A percentile compares a stretch with the other conserved stretches of the same genome.
phyloP scores from a whole-genome alignment of 2,797 vertebrate genomes.

The Enoplosus armatus region DNA sequence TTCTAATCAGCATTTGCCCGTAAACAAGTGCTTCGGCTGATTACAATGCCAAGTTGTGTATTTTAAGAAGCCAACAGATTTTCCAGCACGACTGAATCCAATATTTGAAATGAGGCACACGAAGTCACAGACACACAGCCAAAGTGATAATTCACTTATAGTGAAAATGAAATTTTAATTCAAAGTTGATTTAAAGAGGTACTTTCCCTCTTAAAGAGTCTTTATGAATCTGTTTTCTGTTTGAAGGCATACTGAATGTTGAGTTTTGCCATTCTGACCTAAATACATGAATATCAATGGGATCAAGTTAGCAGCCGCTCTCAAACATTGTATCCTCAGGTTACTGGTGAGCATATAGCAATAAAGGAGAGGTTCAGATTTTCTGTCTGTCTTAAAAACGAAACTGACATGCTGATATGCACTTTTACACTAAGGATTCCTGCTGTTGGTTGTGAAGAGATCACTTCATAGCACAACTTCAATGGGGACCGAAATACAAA shows the following conservation, averaged over 20 bases:
- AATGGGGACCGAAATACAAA: neutral
- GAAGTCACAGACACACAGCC: conserved; percentile 40
- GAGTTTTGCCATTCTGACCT: conserved; percentile 38
- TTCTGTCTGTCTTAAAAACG: conserved; percentile 9
- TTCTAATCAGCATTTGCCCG: conserved; percentile 51
- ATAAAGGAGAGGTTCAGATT: neutral
- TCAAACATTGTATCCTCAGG: conserved; percentile 25
- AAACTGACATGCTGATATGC: neutral
- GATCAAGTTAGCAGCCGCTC: conserved; percentile 57
- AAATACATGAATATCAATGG: conserved; percentile 49
- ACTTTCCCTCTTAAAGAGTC: conserved; percentile 9
- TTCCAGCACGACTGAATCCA: conserved; percentile 50
- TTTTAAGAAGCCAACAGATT: conserved; percentile 59
- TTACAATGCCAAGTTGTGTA: conserved; percentile 52
- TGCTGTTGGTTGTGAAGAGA: conserved; percentile 1
- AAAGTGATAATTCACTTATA: conserved; percentile 34
- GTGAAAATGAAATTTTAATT: conserved; percentile 15
- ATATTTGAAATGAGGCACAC: conserved; percentile 48
- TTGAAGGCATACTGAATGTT: conserved; percentile 13
- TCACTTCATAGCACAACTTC: conserved; percentile 7
- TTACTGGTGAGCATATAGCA: conserved; percentile 8
- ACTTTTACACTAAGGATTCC: conserved; percentile 1
- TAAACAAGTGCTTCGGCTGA: conserved; percentile 52
- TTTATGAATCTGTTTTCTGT: conserved; percentile 9
- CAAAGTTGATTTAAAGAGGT: conserved; percentile 34